Percentiles rank a stretch among this genome's conserved stretches.
These are phyloP conservation scores for Champsocephalus esox DNA, from an alignment of 2,797 vertebrate species.

Conservation along the genomic window DNA sequence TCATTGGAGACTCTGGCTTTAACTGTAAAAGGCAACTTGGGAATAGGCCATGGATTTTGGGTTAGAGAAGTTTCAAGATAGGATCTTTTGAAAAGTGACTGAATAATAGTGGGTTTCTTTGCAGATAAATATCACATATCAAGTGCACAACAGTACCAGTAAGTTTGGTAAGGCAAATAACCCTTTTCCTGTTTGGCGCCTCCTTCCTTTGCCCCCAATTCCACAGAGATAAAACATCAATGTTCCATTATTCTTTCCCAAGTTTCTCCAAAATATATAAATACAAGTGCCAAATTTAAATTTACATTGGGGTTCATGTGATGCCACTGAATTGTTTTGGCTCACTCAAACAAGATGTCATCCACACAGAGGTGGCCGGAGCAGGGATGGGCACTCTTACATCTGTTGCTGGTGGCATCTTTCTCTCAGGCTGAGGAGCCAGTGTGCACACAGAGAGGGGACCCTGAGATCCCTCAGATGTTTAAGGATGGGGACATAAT, in stretches of 20 bases:
- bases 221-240: constrained; percentile 9
- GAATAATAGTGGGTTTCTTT: too few relatives aligned
- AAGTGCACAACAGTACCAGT: too few relatives aligned
- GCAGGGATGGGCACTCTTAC: constrained; percentile 56
- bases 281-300: constrained; percentile 23
- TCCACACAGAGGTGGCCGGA: constrained; percentile 58
- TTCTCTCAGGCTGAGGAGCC: constrained; percentile 63
- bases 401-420: constrained; percentile 60
- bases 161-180: not conserved
- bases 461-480: constrained; percentile 69
- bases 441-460: constrained; percentile 66
- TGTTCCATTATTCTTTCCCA: constrained; percentile 1
- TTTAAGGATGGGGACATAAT: constrained; percentile 78
- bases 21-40: not conserved
- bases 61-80: not conserved
- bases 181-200: not conserved
- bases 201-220: not conserved
- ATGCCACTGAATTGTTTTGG: constrained; percentile 9
- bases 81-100: too few relatives aligned
- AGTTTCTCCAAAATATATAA: constrained; percentile 53
- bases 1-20: not conserved
- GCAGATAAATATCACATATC: too few relatives aligned
- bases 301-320: not conserved
- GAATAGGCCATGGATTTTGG: not conserved
- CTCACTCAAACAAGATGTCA: constrained; percentile 32